A percentile compares a stretch with the other conserved stretches of the same genome.
Evolutionary conservation across 2,888 invertebrate genomes (phyloP).

Genomic region (Lepidochitona cinerea): DNA sequence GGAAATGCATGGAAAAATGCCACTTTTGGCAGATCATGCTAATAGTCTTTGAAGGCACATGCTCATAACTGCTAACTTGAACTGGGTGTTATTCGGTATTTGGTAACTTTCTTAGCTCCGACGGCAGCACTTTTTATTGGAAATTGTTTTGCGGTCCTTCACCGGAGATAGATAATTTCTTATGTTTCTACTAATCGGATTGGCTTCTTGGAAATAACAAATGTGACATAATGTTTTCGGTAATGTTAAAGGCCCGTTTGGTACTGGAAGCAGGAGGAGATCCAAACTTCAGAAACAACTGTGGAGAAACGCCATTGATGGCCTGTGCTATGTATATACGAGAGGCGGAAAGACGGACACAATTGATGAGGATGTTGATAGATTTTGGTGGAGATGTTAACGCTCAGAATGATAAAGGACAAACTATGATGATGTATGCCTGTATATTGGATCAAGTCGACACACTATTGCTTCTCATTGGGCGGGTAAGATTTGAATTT

Average conservation of each 20-base stretch:
- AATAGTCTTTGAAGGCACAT: too few species aligned
- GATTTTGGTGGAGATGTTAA: slow-evolving; percentile 39
- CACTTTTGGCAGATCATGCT: too few species aligned
- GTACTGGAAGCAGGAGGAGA: slow-evolving; percentile 36
- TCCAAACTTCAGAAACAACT: slow-evolving; percentile 33
- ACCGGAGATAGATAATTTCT: too few species aligned
- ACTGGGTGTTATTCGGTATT: too few species aligned
- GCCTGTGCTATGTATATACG: slow-evolving; percentile 29
- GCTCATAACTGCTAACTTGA: too few species aligned
- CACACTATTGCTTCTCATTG: slow-evolving; percentile 29
- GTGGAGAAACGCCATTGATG: slow-evolving; percentile 41
- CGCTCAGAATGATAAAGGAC: slow-evolving; percentile 32
- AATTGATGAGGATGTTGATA: slow-evolving; percentile 29
- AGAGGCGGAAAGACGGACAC: slow-evolving; percentile 24
- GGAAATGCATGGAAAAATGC: too few species aligned
- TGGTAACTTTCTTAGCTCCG: too few species aligned
- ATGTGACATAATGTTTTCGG: too few species aligned
- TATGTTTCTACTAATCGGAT: too few species aligned
- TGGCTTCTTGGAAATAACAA: too few species aligned
- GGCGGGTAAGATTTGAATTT: slow-evolving; percentile 37
- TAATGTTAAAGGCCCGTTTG: slow-evolving; percentile 40
- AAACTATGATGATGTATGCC: slow-evolving; percentile 40
- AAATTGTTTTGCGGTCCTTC: too few species aligned
- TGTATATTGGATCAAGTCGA: slow-evolving; percentile 39
- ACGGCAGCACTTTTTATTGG: too few species aligned